A percentile compares a stretch with the other conserved stretches of the same genome.
phyloP scores from a whole-genome alignment of 2,888 invertebrate genomes.

The Rhynchonema sp. region DNA sequence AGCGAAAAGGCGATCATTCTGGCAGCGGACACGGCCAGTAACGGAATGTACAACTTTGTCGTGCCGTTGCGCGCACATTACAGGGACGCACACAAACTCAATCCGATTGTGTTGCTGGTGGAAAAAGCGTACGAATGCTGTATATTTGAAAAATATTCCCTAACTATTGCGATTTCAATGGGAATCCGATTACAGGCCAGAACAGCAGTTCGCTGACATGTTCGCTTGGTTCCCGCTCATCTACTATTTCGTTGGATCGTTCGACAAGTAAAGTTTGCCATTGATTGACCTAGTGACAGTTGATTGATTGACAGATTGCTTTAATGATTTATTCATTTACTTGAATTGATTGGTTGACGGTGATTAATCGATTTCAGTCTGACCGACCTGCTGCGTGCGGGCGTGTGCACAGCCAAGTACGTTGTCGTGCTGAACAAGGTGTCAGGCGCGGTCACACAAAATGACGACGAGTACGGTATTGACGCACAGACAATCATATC shows the following conservation, averaged over 20 bases:
- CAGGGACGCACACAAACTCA: conserved; percentile 70
- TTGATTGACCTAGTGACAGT: too few species aligned
- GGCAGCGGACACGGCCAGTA: conserved; percentile 86
- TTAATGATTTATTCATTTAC: too few species aligned
- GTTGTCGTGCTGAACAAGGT: conserved; percentile 87
- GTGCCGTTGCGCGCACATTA: conserved; percentile 90
- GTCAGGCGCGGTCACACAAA: conserved; percentile 35
- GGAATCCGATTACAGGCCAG: conserved; percentile 41
- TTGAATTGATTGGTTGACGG: too few species aligned
- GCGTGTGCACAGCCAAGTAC: conserved; percentile 83
- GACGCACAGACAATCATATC: conserved; percentile 98
- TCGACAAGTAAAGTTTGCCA: conserved; percentile 58
- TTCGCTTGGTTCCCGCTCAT: conserved; percentile 89
- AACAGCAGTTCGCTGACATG: conserved; percentile 77
- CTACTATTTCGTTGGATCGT: conserved; percentile 94
- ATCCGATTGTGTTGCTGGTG: conserved; percentile 79
- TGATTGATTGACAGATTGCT: too few species aligned
- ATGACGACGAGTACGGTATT: conserved; percentile 82
- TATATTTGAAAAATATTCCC: background rate
- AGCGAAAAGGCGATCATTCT: conserved; percentile 88
- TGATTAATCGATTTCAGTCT: too few species aligned
- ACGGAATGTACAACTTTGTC: conserved; percentile 94
- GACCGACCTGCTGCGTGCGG: conserved; percentile 40
- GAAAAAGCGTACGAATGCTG: conserved; percentile 41
- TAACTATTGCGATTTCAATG: background rate